Conservation (phyloP, 2,888 invertebrate species). For the Eupeodes latifasciatus region DNA sequence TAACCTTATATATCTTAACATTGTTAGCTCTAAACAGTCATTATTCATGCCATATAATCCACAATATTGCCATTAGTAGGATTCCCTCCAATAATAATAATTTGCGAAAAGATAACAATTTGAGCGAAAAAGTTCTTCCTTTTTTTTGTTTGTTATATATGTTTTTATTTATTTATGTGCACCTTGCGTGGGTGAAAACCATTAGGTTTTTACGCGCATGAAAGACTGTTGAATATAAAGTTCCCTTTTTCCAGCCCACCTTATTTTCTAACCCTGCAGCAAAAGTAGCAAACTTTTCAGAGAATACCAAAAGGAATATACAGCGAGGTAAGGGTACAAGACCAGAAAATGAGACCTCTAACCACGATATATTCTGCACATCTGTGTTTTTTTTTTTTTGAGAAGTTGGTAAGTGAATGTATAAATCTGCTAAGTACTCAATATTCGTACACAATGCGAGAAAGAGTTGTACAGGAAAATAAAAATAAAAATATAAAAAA, state of each 20-base stretch:
- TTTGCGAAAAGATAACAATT: slow-evolving; percentile 8
- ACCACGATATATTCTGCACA: slow-evolving; percentile 23
- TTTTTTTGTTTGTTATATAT: no score
- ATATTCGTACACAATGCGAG: slow-evolving; percentile 23
- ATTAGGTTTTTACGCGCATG: slow-evolving; percentile 53
- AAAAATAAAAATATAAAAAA: neutral
- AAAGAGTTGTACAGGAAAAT: slow-evolving; percentile 22
- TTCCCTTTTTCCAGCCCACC: slow-evolving; percentile 17
- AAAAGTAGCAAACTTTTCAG: slow-evolving; percentile 27
- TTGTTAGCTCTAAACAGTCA: slow-evolving; percentile 6
- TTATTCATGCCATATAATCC: slow-evolving; percentile 26
- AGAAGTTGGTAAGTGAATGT: slow-evolving; percentile 24
- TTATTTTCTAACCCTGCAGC: neutral
- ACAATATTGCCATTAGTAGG: slow-evolving; percentile 30
- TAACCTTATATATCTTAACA: slow-evolving; percentile 26
- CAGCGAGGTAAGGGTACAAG: neutral
- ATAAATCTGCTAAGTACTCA: slow-evolving; percentile 26
- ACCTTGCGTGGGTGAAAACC: slow-evolving; percentile 58
- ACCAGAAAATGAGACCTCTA: slow-evolving; percentile 6
- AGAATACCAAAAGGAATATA: slow-evolving; percentile 17
- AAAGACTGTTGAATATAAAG: slow-evolving; percentile 61
- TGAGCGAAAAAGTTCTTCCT: slow-evolving; percentile 27
- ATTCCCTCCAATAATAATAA: neutral
- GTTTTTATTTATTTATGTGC: neutral
- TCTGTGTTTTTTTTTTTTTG: slow-evolving; percentile 4